Evolutionary conservation across 37 sponge, comb jelly and placozoan species (phyloP), one percentile per base, ranked within the genome.

Genomic region (Amphimedon queenslandica): DNA sequence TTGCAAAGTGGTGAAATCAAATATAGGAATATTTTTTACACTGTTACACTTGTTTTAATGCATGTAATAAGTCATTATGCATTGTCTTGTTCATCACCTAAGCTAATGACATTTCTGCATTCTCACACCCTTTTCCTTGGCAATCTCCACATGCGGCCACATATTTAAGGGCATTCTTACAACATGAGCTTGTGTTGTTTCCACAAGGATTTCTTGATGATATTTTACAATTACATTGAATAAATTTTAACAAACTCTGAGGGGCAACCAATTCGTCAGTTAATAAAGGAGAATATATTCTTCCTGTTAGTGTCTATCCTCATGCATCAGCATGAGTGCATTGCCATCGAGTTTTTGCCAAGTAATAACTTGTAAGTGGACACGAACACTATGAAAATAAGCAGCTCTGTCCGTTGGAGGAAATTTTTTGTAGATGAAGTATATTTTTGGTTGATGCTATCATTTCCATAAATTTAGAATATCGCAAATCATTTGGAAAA

Each of bases 391-490:
- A 47, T 79, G 71, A 79, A 37, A 79, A 53, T 67, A 38, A 41
- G 80, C 80, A 70, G 71, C 80, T 70, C 71, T 79, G 16, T 69
- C 80, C 27, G 80, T 70, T 47, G 80, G 80, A 39, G 80, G 71
- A 38, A 77, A 69, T 58, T 77, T n/a, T 77, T 58, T 77, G 78
- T 36, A 69, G 78, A 38, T 77, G 69, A 66, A 25, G 2, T 11
- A 3, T 28, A 56, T 10, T 57, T 40, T 77, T 77, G 30, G 25
- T 67, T 64, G 80, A 69, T 79, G 80, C 51, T 10, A 70, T 64
- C 80, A 79, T 79, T 40, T 79, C 80, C 71, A 79, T 53, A 63
- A 70, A 79, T 70, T 79, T 79, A 10, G 55, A 63, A 70, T 79
- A 79, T 27, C 80, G 80, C 4, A 79, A 57, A 70, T 8, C 27